Conservation (phyloP, 2,113 vertebrate genomes). For the Epinephelus cyanopodus region DNA sequence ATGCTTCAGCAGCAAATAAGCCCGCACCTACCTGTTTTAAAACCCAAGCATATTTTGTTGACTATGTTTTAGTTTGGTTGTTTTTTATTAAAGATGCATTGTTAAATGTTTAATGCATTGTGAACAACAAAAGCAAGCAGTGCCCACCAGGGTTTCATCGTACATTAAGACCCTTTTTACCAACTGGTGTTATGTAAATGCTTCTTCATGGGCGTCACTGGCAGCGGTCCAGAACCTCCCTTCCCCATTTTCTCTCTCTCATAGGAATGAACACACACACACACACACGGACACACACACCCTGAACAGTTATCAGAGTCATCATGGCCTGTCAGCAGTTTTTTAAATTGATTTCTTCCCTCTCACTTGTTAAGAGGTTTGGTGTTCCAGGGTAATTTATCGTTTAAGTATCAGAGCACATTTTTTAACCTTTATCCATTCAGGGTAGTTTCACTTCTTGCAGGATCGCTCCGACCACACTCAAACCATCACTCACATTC, state of each 20-base stretch:
- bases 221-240: constrained; percentile 12
- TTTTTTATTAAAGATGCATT: constrained; percentile 9
- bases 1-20: constrained; percentile 10
- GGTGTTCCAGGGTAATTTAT: neutral
- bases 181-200: neutral
- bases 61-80: neutral
- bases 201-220: neutral
- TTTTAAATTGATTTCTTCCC: neutral
- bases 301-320: neutral
- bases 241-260: neutral
- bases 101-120: constrained; percentile 23
- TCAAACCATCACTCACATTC: too few species aligned
- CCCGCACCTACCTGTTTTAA: constrained; percentile 26
- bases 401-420: too few species aligned
- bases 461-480: too few species aligned
- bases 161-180: neutral
- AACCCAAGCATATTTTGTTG: constrained; percentile 19
- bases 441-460: too few species aligned
- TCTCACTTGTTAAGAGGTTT: neutral
- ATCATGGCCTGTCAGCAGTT: neutral
- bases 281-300: neutral
- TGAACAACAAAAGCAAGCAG: constrained; percentile 11
- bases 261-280: neutral
- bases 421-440: too few species aligned
- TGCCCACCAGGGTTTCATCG: neutral